phyloP scores from a whole-genome alignment of 2,113 vertebrate genomes.

The Phainopepla nitens region DNA sequence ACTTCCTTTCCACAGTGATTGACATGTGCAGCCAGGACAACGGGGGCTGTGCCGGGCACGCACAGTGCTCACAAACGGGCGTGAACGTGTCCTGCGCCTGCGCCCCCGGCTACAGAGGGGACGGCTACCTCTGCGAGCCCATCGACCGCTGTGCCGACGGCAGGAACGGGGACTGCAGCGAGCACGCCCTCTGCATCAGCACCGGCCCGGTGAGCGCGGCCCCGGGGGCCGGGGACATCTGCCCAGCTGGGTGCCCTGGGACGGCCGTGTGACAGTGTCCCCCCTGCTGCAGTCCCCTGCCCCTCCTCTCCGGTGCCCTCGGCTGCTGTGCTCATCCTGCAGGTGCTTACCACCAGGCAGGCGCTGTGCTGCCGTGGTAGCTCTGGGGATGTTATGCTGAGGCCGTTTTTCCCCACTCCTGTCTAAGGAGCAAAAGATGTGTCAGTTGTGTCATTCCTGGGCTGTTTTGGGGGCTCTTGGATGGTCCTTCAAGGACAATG shows the following conservation, averaged over 20 bases:
- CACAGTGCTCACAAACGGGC: background rate
- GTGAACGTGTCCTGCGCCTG: constrained; percentile 44
- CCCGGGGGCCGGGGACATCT: fast-evolving
- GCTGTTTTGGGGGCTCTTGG: background rate
- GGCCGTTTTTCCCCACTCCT: background rate
- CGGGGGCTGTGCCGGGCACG: background rate
- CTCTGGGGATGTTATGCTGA: background rate
- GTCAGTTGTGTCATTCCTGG: background rate
- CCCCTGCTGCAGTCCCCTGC: background rate
- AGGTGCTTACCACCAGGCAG: background rate
- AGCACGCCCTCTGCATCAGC: constrained; percentile 55
- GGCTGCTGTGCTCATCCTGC: background rate
- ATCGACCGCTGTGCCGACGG: constrained; percentile 21
- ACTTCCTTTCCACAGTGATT: background rate
- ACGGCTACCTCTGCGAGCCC: constrained; percentile 25
- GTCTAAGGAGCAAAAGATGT: background rate
- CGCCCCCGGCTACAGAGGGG: background rate
- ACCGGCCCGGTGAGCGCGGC: constrained; percentile 14
- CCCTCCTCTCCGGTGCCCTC: background rate
- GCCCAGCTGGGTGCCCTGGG: background rate
- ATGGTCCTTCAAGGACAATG: background rate
- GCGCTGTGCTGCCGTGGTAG: background rate
- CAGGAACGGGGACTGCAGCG: constrained; percentile 50
- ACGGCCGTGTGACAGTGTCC: background rate
- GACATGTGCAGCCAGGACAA: constrained; percentile 58